Percentiles rank a stretch among this genome's conserved stretches.
phyloP scores from a whole-genome alignment of 2,113 vertebrate genomes.

The Salvelinus sp. region DNA sequence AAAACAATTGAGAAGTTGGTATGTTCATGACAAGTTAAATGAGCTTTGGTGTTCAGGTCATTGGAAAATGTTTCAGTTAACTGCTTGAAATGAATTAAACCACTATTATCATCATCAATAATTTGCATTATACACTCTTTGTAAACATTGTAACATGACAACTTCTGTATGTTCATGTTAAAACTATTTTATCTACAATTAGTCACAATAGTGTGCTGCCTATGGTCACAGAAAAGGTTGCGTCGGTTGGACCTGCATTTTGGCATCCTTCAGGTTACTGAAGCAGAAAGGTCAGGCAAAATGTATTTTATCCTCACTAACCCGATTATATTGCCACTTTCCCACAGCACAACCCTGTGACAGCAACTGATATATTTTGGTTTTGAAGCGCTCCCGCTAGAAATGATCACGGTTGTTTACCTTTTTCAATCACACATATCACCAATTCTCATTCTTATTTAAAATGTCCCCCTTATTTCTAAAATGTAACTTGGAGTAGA shows the following conservation, averaged over 20 bases:
- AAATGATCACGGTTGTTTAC: constrained; percentile 40
- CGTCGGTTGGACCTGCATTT: constrained; percentile 23
- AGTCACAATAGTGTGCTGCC: not conserved
- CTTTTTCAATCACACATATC: constrained; percentile 55
- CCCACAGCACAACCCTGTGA: constrained; percentile 57
- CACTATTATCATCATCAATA: too few relatives aligned
- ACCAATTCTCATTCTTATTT: constrained; percentile 60
- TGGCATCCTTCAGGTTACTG: constrained; percentile 60
- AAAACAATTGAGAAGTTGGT: not conserved
- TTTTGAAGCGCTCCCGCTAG: constrained; percentile 58
- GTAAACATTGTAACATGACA: not conserved
- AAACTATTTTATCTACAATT: not conserved
- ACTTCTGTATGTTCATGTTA: not conserved
- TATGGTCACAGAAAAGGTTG: constrained; percentile 26
- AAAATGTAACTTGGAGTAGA: constrained; percentile 22
- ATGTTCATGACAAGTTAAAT: not conserved
- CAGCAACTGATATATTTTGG: constrained; percentile 64
- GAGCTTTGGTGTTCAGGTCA: too few relatives aligned
- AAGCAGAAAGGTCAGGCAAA: constrained; percentile 63
- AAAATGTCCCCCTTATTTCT: constrained; percentile 29
- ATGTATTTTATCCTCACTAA: constrained; percentile 61
- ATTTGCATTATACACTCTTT: not conserved
- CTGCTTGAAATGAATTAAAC: too few relatives aligned
- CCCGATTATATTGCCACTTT: constrained; percentile 65
- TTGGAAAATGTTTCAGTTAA: too few relatives aligned